These are phyloP conservation scores for Aphrophora alni DNA, from an alignment of 2,888 invertebrate species.

Conservation along the genomic window DNA sequence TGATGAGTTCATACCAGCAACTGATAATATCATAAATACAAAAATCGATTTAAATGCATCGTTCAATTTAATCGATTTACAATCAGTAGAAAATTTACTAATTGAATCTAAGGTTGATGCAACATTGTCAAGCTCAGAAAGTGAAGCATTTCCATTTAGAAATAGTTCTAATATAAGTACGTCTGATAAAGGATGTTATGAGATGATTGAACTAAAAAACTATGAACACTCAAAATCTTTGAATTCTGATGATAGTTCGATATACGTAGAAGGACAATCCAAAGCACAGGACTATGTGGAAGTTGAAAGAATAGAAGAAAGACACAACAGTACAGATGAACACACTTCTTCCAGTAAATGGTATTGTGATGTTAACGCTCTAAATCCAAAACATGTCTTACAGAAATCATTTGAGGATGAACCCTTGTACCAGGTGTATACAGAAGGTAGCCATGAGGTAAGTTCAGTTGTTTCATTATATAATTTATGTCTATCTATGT, in stretches of 20 bases:
- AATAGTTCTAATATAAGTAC: not conserved
- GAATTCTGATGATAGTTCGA: too few relatives aligned
- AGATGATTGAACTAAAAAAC: conserved; percentile 26
- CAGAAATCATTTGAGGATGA: conserved; percentile 27
- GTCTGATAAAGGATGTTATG: conserved; percentile 2
- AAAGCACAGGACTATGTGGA: too few relatives aligned
- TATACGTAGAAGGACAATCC: too few relatives aligned
- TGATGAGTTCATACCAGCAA: too few relatives aligned
- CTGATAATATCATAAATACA: not conserved
- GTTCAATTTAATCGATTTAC: conserved; percentile 31
- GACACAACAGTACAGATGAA: too few relatives aligned
- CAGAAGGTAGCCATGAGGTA: too few relatives aligned
- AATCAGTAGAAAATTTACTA: conserved; percentile 18
- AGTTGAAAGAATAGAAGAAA: too few relatives aligned
- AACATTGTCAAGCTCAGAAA: not conserved
- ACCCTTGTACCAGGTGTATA: conserved; percentile 15
- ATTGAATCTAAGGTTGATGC: conserved; percentile 13
- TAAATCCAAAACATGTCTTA: not conserved
- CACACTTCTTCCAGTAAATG: too few relatives aligned
- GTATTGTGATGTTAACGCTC: not conserved
- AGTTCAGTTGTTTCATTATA: too few relatives aligned
- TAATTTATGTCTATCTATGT: too few relatives aligned
- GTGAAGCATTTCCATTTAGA: not conserved
- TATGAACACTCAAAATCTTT: too few relatives aligned
- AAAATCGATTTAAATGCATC: conserved; percentile 7